Evolutionary conservation across 2,113 vertebrate species (phyloP), one percentile per base, ranked within the genome.

Genomic region (Mormyrus iriodes): DNA sequence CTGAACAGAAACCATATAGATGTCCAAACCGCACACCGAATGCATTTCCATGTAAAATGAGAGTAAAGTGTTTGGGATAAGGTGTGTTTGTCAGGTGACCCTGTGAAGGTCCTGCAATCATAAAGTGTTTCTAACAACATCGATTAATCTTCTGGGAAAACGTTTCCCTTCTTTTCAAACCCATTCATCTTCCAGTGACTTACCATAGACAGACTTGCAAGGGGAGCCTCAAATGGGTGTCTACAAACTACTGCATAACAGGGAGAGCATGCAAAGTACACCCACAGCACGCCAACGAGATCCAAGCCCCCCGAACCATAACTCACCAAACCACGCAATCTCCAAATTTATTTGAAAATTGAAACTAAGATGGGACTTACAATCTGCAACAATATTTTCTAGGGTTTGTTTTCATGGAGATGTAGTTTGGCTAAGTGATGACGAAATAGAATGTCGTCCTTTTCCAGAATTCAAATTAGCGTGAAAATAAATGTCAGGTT

Each of bases 1-100:
- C 79, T 48, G 61, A 85, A 48, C 84, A 89, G 90, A 91, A 44
- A n/a, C 42, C 21, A 24, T 48, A 10, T 46, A 84, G 21, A 10
- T 84, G 7, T 84, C 39, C 44, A 84, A 4, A 39, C 69, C 69
- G 2, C 35, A 39, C 12, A 3, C 31, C 35, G 65, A 73, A 73
- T 31, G 65, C 31, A 0, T 35, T 35, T 73, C 65, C 31, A 5
- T 31, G 15, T 73, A 31, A 35, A 73, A 73, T 17, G 27, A 12
- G 65, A 73, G 27, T 35, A 35, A 73, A 9, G 27, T 35, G 31
- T 73, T 35, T 73, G 65, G 65, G 31, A 73, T 13, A 12, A 76
- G 9, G 31, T 31, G 31, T 76, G 31, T 39, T 76, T 3, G 21
- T 15, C 19, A 73, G 13, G 65, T 35, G 31, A 73, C 10, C 10